These are phyloP conservation scores for Umimayanthus chanpuru DNA, from an alignment of 92 coral and sea anemone species.

Conservation along the genomic window DNA sequence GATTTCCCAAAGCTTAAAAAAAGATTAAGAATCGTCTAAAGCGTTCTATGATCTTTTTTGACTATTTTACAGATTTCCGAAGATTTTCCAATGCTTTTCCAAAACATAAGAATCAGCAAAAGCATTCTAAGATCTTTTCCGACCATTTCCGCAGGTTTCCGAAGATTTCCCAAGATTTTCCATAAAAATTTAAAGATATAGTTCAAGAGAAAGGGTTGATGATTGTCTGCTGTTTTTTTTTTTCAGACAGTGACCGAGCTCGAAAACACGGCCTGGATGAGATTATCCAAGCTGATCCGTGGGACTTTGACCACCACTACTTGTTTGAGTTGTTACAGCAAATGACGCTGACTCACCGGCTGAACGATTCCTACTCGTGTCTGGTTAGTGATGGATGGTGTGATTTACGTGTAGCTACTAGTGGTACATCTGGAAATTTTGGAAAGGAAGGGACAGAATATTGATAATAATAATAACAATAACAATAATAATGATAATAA, in stretches of 20 bases:
- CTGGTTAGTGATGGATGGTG: conserved; percentile 61
- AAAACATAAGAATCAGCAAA: too few species aligned
- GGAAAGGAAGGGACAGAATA: not conserved
- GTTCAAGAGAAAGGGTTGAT: not conserved
- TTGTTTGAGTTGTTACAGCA: conserved; percentile 88
- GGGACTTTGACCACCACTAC: conserved; percentile 82
- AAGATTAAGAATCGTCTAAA: too few species aligned
- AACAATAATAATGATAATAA: too few species aligned
- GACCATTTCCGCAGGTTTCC: too few species aligned
- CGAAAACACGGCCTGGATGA: conserved; percentile 94
- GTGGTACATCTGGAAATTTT: not conserved
- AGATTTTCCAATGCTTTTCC: not conserved
- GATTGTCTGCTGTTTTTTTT: not conserved
- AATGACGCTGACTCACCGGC: conserved; percentile 84
- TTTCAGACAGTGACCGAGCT: conserved; percentile 89
- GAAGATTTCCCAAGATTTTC: too few species aligned
- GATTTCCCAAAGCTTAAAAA: too few species aligned
- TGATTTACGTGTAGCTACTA: not conserved
- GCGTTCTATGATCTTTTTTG: too few species aligned
- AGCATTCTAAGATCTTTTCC: too few species aligned
- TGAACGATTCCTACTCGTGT: conserved; percentile 94
- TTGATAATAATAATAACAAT: too few species aligned
- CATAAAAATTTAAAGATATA: too few species aligned
- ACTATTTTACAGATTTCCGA: too few species aligned
- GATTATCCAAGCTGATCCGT: conserved; percentile 92